These are phyloP conservation scores for Telmatherina bonti DNA, from an alignment of 2,797 vertebrate species.

Conservation along the genomic window DNA sequence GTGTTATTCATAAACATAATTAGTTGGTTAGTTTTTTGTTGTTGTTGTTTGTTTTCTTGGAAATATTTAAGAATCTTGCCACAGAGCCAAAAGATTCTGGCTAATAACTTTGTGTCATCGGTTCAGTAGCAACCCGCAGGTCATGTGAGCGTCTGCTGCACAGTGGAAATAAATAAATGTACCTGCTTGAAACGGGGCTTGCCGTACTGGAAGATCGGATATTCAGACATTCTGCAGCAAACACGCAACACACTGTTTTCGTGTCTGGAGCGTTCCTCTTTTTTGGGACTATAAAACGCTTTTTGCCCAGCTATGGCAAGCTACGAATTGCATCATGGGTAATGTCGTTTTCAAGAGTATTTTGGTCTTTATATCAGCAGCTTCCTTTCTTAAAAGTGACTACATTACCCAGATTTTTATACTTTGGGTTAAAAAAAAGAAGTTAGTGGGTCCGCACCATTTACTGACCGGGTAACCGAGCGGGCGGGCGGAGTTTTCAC, in stretches of 20 bases:
- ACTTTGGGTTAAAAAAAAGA: background rate
- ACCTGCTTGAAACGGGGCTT: constrained; percentile 91
- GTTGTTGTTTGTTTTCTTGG: no score
- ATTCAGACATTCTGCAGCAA: constrained; percentile 72
- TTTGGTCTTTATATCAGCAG: fast-evolving
- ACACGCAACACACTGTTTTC: background rate
- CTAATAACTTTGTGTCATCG: background rate
- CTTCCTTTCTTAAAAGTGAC: background rate
- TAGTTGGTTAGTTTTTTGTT: no score
- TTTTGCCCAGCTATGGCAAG: background rate
- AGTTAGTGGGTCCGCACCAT: no score
- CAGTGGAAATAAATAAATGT: constrained; percentile 6
- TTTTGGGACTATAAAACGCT: background rate
- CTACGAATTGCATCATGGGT: constrained; percentile 51
- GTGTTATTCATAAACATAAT: background rate
- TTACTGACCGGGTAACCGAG: no score
- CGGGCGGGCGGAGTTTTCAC: no score
- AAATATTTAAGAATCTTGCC: background rate
- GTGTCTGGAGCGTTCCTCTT: background rate
- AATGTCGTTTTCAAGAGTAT: constrained; percentile 53
- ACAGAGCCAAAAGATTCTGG: no score
- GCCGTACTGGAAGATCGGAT: constrained; percentile 85
- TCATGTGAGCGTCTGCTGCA: background rate
- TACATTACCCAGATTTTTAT: constrained; percentile 62
- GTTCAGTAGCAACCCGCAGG: background rate